Conservation (phyloP, 1,140 invertebrate species). For the Popillia japonica region DNA sequence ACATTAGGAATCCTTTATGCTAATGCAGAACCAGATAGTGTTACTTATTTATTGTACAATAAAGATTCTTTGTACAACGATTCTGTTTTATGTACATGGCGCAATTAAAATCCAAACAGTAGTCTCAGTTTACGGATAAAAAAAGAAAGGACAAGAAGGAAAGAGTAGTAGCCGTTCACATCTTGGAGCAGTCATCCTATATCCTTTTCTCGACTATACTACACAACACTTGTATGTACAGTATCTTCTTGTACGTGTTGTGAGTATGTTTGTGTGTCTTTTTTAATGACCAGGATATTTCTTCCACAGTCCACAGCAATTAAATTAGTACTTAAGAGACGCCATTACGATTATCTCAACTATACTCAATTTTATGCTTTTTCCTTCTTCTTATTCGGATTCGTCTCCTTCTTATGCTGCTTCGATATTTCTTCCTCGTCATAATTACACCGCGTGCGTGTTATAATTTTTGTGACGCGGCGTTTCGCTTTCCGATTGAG, state of each 20-base stretch:
- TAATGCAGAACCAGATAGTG: constrained; percentile 44
- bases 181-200: constrained; percentile 1
- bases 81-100: constrained; percentile 36
- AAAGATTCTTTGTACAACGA: constrained; percentile 36
- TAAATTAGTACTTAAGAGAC: constrained; percentile 33
- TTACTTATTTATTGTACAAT: constrained; percentile 45
- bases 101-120: constrained; percentile 36
- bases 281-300: constrained; percentile 34
- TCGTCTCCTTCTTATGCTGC: background rate
- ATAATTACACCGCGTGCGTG: constrained; percentile 20
- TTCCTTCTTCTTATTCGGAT: no score
- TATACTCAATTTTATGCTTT: background rate
- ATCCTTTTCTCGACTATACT: background rate
- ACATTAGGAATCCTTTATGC: constrained; percentile 41
- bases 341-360: constrained; percentile 29
- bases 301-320: constrained; percentile 17
- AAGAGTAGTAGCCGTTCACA: constrained; percentile 18
- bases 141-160: constrained; percentile 7
- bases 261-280: constrained; percentile 12
- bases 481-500: constrained; percentile 19
- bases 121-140: constrained; percentile 33
- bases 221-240: background rate
- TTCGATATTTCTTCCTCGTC: constrained; percentile 24
- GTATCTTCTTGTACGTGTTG: background rate
- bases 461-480: constrained; percentile 22